Evolutionary conservation across 2,888 invertebrate species (phyloP).

Genomic region (Lamellibrachia satsuma): DNA sequence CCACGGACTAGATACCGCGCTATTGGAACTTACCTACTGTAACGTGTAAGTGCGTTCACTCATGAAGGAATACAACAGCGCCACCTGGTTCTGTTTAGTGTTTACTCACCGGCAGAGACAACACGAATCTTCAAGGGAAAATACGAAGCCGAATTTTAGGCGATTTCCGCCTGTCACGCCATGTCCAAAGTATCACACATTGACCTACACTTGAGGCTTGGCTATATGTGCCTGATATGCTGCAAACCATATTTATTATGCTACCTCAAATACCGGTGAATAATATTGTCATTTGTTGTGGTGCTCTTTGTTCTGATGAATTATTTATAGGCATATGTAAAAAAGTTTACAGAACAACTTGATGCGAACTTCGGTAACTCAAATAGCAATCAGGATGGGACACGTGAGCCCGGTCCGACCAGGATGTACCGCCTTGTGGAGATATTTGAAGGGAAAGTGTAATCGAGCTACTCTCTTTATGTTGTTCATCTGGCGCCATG

Average conservation of each 20-base stretch:
- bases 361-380: background rate
- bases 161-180: no score
- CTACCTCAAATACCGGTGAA: no score
- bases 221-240: no score
- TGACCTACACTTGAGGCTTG: no score
- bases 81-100: background rate
- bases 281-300: background rate
- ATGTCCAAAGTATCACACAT: no score
- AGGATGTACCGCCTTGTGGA: background rate
- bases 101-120: background rate
- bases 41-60: background rate
- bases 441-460: background rate
- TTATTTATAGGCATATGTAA: background rate
- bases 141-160: no score
- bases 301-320: background rate
- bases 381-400: background rate
- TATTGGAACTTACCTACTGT: no score
- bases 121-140: background rate
- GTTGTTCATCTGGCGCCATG: background rate
- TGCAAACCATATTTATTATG: no score
- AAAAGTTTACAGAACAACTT: background rate
- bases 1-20: no score
- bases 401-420: background rate
- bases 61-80: background rate
- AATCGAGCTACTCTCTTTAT: background rate